These are phyloP conservation scores for Lithophane semibrunnea DNA, from an alignment of 2,888 invertebrate genomes.

Conservation along the genomic window DNA sequence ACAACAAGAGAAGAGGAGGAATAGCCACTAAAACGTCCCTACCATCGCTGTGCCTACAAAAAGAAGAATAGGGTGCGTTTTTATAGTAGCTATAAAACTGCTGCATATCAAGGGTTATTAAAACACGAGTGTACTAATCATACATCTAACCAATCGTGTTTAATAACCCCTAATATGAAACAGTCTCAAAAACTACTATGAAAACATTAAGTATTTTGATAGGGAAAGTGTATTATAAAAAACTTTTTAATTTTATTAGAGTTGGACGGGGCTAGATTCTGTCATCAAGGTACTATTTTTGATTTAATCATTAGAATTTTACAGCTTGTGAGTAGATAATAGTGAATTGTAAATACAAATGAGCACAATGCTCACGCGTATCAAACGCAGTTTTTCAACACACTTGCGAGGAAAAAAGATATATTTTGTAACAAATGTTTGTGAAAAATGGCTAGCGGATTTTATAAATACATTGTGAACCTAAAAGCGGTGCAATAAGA, in stretches of 20 bases:
- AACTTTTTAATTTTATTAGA: not conserved
- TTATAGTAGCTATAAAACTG: not conserved
- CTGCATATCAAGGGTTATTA: not conserved
- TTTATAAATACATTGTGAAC: not conserved
- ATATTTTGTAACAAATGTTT: not conserved
- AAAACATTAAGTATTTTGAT: not conserved
- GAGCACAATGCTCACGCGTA: not conserved
- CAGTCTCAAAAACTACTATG: conserved; percentile 1
- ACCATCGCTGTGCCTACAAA: conserved; percentile 59
- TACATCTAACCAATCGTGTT: not conserved
- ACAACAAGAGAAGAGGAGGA: conserved; percentile 69
- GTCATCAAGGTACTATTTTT: conserved; percentile 11
- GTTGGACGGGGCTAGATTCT: conserved; percentile 1
- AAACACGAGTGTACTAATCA: not conserved
- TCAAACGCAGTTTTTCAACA: not conserved
- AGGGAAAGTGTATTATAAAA: conserved; percentile 11
- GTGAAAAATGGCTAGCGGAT: not conserved
- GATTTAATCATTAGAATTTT: not conserved
- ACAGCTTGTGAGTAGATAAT: not conserved
- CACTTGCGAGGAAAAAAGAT: too few relatives aligned
- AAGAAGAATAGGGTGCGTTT: conserved; percentile 54
- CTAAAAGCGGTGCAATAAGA: not conserved
- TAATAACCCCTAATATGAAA: not conserved
- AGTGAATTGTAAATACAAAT: conserved; percentile 5
- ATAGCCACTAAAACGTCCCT: conserved; percentile 19